phyloP scores from a whole-genome alignment of 2,888 invertebrate species.

The Heteropelma amictum region DNA sequence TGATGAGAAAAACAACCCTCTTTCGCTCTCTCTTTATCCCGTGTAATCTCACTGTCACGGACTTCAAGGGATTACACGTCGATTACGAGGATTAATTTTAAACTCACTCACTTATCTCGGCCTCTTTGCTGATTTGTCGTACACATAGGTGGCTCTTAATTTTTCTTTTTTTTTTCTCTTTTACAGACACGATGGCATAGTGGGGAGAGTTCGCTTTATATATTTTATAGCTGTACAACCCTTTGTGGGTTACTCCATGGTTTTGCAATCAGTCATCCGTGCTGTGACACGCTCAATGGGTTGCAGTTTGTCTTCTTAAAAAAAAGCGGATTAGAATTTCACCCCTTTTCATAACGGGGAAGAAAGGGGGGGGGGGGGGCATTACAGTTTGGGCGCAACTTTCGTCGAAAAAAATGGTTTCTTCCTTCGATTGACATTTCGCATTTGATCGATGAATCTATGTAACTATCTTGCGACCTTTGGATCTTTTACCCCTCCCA shows the following conservation, averaged over 20 bases:
- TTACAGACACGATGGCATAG: neutral
- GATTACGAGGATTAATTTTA: conserved; percentile 77
- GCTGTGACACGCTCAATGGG: conserved; percentile 76
- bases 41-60: conserved; percentile 68
- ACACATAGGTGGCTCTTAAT: conserved; percentile 30
- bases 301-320: conserved; percentile 66
- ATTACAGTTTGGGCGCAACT: too few species aligned
- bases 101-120: conserved; percentile 63
- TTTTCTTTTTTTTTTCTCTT: conserved; percentile 37
- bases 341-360: conserved; percentile 32
- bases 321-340: conserved; percentile 74
- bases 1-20: conserved; percentile 20
- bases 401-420: too few species aligned
- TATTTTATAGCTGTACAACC: conserved; percentile 59
- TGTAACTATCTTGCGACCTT: neutral
- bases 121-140: conserved; percentile 6
- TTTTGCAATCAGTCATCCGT: conserved; percentile 78
- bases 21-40: neutral
- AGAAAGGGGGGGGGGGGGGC: neutral
- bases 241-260: conserved; percentile 77
- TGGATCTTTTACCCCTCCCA: neutral
- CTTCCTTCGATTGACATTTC: conserved; percentile 22
- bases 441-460: conserved; percentile 39
- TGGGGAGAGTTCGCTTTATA: conserved; percentile 3
- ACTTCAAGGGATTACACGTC: conserved; percentile 77